Percentiles rank a stretch among this genome's conserved stretches.
These are phyloP conservation scores for Tamandua tetradactyla DNA, from an alignment of 2,797 vertebrate species.

Conservation along the genomic window DNA sequence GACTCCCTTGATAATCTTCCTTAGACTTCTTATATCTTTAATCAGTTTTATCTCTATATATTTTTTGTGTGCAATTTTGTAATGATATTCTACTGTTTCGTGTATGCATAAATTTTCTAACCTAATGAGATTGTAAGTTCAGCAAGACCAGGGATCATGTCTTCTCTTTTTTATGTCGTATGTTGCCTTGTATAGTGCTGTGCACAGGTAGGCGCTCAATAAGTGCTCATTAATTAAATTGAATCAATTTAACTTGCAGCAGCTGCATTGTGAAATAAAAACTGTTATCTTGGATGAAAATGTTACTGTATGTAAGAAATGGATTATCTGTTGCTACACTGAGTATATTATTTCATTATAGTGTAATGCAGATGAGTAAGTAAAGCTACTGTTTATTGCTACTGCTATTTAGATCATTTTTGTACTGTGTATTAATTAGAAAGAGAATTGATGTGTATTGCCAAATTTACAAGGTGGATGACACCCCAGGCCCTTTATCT, in stretches of 20 bases:
- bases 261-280: conserved; percentile 39
- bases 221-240: conserved; percentile 75
- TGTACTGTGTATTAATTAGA: not conserved
- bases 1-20: not conserved
- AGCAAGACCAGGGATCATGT: conserved; percentile 1
- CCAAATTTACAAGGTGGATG: not conserved
- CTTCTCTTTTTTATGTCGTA: conserved; percentile 18
- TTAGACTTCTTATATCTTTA: not conserved
- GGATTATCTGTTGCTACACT: not conserved
- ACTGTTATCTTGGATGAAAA: conserved; percentile 19
- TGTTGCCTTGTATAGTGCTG: conserved; percentile 57
- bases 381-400: conserved; percentile 61
- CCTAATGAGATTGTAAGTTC: conserved; percentile 33
- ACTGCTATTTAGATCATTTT: conserved; percentile 45
- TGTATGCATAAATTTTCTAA: not conserved
- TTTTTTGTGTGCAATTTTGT: not conserved
- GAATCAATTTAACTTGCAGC: conserved; percentile 75
- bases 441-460: not conserved
- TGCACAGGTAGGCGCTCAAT: conserved; percentile 62
- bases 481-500: not conserved
- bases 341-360: conserved; percentile 48
- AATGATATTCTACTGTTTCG: not conserved
- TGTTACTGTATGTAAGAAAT: conserved; percentile 43
- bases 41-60: not conserved
- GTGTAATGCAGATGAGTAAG: conserved; percentile 46